Evolutionary conservation across 2,113 vertebrate genomes (phyloP).

Genomic region (Nothobranchius furzeri): DNA sequence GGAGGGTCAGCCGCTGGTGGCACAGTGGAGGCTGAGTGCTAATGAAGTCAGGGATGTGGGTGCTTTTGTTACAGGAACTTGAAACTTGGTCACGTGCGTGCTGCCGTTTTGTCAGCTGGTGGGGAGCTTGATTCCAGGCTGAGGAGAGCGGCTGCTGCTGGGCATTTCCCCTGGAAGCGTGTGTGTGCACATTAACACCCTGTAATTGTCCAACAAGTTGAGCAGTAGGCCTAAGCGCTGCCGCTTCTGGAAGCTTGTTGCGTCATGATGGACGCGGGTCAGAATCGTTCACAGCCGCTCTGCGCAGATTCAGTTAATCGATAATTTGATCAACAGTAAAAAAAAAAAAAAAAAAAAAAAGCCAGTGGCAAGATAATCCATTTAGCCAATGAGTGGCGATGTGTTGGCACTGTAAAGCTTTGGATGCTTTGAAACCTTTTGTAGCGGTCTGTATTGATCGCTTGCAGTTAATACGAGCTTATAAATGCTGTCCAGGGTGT

Average conservation of each 20-base stretch:
- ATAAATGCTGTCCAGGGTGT: conserved; percentile 36
- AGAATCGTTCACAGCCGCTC: conserved; percentile 1
- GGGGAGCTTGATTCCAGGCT: conserved; percentile 10
- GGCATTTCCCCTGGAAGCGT: conserved; percentile 32
- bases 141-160: conserved; percentile 19
- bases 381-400: conserved; percentile 45
- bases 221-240: background rate
- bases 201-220: conserved; percentile 30
- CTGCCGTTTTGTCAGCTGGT: background rate
- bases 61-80: background rate
- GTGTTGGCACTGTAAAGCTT: conserved; percentile 31
- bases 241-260: conserved; percentile 15
- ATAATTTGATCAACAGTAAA: conserved; percentile 47
- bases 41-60: conserved; percentile 10
- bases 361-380: conserved; percentile 28
- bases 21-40: conserved; percentile 26
- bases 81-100: background rate
- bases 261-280: background rate
- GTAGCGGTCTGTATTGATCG: conserved; percentile 52
- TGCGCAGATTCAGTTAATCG: conserved; percentile 10
- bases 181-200: conserved; percentile 46
- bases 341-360: background rate
- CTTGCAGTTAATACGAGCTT: conserved; percentile 25
- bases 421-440: conserved; percentile 50
- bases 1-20: conserved; percentile 43